Conservation (phyloP, 2,113 vertebrate species). For the Dinomys branickii region DNA sequence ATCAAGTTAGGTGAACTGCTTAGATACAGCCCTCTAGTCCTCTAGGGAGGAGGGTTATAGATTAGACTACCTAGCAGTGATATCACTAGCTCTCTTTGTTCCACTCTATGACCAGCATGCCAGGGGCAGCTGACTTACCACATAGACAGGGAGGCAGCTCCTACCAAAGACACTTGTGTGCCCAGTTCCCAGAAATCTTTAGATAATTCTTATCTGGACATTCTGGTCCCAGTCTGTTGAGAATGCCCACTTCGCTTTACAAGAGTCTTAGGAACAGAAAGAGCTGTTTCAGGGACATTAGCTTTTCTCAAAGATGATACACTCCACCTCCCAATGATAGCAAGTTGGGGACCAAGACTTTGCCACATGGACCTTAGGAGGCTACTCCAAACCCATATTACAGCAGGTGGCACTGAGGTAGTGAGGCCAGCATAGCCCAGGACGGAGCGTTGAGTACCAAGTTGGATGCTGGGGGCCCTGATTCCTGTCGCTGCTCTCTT, state of each 20-base stretch:
- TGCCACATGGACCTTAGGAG: background rate
- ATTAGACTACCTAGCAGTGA: background rate
- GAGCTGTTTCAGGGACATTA: background rate
- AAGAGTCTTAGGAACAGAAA: background rate
- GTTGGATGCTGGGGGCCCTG: background rate
- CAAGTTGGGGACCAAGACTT: background rate
- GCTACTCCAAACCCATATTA: background rate
- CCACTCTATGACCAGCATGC: background rate
- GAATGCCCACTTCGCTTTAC: background rate
- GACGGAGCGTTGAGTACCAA: background rate
- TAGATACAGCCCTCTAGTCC: too few relatives aligned
- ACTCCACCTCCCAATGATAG: background rate
- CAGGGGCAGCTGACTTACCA: background rate
- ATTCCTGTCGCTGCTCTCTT: background rate
- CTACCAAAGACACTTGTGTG: background rate
- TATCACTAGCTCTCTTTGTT: background rate
- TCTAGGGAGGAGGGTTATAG: background rate
- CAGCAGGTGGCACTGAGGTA: background rate
- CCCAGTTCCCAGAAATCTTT: background rate
- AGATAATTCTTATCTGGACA: background rate
- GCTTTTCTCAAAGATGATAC: background rate
- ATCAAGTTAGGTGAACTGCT: background rate
- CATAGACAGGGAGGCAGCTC: background rate
- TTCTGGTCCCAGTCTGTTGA: background rate
- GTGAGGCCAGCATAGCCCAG: fast-evolving